A percentile compares a stretch with the other conserved stretches of the same genome.
Evolutionary conservation across 2,113 vertebrate species (phyloP).

Genomic region (Semnornis frantzii): DNA sequence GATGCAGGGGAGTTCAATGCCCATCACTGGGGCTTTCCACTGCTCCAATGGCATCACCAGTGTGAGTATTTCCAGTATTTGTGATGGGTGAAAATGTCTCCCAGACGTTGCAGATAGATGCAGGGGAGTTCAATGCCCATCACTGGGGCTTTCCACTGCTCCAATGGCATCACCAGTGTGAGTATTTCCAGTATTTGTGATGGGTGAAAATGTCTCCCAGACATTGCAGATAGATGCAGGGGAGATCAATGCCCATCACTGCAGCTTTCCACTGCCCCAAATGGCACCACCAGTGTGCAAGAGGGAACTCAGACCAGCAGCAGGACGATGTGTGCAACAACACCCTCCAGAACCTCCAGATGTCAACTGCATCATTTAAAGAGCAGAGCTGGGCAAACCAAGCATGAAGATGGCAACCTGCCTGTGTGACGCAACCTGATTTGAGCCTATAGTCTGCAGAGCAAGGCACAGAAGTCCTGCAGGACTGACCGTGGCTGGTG

Average conservation of each 20-base stretch:
- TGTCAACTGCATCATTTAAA: not conserved
- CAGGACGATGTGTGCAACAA: accelerated
- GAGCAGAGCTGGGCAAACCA: accelerated
- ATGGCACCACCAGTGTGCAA: accelerated
- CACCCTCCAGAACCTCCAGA: not conserved
- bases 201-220: too few species aligned
- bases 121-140: not conserved
- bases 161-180: not conserved
- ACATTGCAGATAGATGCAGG: not conserved
- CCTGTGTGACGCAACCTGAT: too few species aligned
- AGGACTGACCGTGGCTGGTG: accelerated
- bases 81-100: too few species aligned
- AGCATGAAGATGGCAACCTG: not conserved
- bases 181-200: not conserved
- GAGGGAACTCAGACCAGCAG: not conserved
- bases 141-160: not conserved
- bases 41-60: too few species aligned
- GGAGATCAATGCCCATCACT: not conserved
- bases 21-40: too few species aligned
- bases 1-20: too few species aligned
- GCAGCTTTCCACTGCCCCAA: not conserved
- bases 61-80: not conserved
- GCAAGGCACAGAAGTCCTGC: not conserved
- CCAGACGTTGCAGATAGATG: not conserved
- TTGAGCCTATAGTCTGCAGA: too few species aligned